phyloP scores from a whole-genome alignment of 92 coral and sea anemone genomes.

The Metridium senile region DNA sequence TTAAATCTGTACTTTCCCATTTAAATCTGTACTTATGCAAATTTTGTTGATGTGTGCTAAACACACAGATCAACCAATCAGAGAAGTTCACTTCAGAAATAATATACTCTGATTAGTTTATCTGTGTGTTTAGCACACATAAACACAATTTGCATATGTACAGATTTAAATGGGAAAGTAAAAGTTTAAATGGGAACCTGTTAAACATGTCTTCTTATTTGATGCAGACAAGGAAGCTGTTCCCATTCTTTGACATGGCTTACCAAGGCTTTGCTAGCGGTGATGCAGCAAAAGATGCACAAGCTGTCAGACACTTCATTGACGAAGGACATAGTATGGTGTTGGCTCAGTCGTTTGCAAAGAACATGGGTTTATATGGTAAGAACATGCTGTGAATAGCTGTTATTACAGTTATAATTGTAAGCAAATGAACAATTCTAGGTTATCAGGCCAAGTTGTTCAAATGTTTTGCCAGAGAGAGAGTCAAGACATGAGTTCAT shows the following conservation, averaged over 20 bases:
- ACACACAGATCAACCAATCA: too few species aligned
- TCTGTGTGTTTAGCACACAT: too few species aligned
- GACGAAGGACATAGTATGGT: conserved; percentile 87
- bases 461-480: neutral
- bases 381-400: neutral
- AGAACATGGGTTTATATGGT: conserved; percentile 99
- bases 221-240: conserved; percentile 75
- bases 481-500: too few species aligned
- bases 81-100: too few species aligned
- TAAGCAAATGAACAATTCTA: neutral
- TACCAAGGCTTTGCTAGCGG: conserved; percentile 99
- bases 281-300: conserved; percentile 88
- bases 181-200: too few species aligned
- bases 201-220: neutral
- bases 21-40: too few species aligned
- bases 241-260: conserved; percentile 98
- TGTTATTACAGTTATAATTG: neutral
- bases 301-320: conserved; percentile 85
- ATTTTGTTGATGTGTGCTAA: too few species aligned
- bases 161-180: too few species aligned
- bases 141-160: too few species aligned
- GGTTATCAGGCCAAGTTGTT: too few species aligned
- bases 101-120: too few species aligned
- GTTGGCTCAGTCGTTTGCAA: conserved; percentile 95
- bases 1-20: too few species aligned